Evolutionary conservation across 2,113 vertebrate species (phyloP).

Genomic region (Dasypus novemcinctus): DNA sequence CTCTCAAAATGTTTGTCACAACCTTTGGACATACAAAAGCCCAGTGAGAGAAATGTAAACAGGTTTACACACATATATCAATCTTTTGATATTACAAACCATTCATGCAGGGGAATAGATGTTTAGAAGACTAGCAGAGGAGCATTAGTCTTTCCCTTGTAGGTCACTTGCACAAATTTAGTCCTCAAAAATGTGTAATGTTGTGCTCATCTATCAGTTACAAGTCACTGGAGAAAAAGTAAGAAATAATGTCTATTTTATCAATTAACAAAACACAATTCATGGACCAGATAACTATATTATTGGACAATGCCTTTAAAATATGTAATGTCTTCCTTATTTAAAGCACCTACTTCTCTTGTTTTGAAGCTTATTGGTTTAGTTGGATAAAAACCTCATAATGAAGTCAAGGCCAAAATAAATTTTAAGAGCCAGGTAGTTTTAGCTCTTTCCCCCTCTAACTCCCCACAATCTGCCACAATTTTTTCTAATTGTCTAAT

Average conservation of each 20-base stretch:
- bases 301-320: background rate
- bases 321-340: background rate
- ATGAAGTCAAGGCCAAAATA: background rate
- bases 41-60: constrained; percentile 39
- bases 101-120: background rate
- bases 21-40: constrained; percentile 33
- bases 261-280: background rate
- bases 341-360: background rate
- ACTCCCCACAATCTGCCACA: background rate
- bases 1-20: constrained; percentile 45
- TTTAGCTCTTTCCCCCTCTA: background rate
- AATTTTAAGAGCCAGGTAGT: background rate
- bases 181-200: background rate
- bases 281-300: background rate
- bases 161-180: background rate
- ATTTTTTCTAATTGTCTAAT: background rate
- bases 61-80: background rate
- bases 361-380: background rate
- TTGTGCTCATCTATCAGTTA: background rate
- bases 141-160: background rate
- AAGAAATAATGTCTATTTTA: background rate
- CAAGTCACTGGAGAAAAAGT: background rate
- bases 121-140: background rate
- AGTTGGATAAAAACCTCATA: background rate
- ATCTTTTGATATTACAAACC: constrained; percentile 51